Conservation (phyloP, 2,113 vertebrate genomes). For the Steatornis caripensis region DNA sequence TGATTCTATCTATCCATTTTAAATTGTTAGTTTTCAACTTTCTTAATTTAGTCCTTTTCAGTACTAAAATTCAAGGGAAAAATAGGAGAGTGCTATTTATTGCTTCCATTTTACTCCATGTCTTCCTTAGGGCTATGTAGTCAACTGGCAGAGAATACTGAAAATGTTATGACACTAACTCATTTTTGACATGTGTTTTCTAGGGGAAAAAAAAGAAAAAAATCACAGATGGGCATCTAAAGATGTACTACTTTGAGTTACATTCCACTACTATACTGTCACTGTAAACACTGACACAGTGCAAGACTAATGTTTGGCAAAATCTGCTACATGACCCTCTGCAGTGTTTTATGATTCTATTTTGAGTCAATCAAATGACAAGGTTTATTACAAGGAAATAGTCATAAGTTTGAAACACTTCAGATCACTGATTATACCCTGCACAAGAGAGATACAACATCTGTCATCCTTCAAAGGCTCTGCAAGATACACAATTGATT, state of each 20-base stretch:
- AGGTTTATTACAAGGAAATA: conserved; percentile 34
- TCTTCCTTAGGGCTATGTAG: neutral
- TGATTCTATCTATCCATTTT: neutral
- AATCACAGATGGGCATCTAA: conserved; percentile 5
- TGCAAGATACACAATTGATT: conserved; percentile 20
- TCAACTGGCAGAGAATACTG: neutral
- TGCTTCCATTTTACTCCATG: neutral
- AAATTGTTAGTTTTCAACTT: neutral
- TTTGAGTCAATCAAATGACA: conserved; percentile 33
- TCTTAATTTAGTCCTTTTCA: neutral
- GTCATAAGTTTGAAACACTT: conserved; percentile 38
- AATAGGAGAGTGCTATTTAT: neutral
- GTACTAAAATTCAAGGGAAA: neutral
- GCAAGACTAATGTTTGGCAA: neutral
- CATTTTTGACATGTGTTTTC: neutral
- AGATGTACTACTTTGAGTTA: neutral
- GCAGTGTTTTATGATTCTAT: conserved; percentile 2
- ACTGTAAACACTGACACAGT: neutral
- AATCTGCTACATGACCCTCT: conserved; percentile 7
- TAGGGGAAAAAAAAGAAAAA: neutral
- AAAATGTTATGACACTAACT: neutral
- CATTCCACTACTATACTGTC: neutral
- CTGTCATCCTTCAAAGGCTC: conserved; percentile 35
- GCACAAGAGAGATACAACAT: conserved; percentile 27
- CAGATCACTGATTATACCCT: conserved; percentile 40